phyloP scores from a whole-genome alignment of 2,888 invertebrate genomes.

The Alitta virens region DNA sequence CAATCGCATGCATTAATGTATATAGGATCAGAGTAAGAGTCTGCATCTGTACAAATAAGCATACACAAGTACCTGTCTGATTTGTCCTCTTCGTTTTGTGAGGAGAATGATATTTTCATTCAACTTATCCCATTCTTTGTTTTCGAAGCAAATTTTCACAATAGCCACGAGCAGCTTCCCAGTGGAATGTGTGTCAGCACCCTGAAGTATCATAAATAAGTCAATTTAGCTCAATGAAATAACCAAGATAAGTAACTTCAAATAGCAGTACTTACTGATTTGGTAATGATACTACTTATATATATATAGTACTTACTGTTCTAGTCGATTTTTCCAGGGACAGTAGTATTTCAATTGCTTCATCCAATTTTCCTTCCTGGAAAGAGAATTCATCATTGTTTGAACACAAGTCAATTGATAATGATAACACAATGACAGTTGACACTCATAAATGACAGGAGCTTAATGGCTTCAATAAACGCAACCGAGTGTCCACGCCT shows the following conservation, averaged over 20 bases:
- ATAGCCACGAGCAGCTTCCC: conserved; percentile 88
- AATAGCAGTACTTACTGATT: too few species aligned
- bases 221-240: background rate
- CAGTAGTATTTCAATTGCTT: conserved; percentile 88
- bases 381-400: conserved; percentile 25
- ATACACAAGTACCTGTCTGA: conserved; percentile 68
- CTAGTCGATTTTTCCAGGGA: conserved; percentile 94
- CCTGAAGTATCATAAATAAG: conserved; percentile 63
- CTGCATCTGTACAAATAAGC: too few species aligned
- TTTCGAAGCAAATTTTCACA: conserved; percentile 82
- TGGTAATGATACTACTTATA: too few species aligned
- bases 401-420: too few species aligned
- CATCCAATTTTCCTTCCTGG: conserved; percentile 79
- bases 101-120: conserved; percentile 89
- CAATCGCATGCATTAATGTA: too few species aligned
- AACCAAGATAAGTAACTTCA: too few species aligned
- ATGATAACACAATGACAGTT: too few species aligned
- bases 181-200: conserved; percentile 92
- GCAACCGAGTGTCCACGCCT: too few species aligned
- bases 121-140: conserved; percentile 86
- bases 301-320: conserved; percentile 65
- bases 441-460: too few species aligned
- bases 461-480: too few species aligned
- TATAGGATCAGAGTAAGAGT: too few species aligned
- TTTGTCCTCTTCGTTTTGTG: conserved; percentile 89